phyloP scores from a whole-genome alignment of 2,797 vertebrate species.

The Setipinna tenuifilis region DNA sequence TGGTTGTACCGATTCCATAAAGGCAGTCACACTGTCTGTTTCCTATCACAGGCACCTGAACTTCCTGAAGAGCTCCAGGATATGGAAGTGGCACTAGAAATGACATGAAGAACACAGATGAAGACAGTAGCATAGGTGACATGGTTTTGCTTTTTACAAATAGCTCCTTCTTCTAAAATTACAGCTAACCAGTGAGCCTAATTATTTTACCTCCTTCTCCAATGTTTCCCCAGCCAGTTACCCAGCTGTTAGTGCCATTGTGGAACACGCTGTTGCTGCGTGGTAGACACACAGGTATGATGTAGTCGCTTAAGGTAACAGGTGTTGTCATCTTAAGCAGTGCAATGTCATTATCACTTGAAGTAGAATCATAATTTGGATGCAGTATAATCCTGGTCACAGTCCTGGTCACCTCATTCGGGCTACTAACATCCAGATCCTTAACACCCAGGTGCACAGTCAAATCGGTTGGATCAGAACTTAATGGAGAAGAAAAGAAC shows the following conservation, averaged over 20 bases:
- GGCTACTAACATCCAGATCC: not conserved
- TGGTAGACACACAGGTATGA: not conserved
- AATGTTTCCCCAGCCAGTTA: not conserved
- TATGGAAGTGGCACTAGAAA: slow-evolving; percentile 28
- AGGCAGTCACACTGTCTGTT: slow-evolving; percentile 31
- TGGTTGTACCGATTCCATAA: not conserved
- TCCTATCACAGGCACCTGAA: slow-evolving; percentile 48
- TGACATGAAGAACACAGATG: not conserved
- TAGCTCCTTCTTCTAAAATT: too few species aligned
- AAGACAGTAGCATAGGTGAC: too few species aligned
- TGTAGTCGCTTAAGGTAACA: not conserved
- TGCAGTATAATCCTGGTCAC: not conserved
- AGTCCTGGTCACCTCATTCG: not conserved
- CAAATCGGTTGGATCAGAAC: not conserved
- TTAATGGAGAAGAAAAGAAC: not conserved
- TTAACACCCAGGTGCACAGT: not conserved
- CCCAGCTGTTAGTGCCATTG: not conserved
- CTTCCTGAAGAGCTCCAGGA: slow-evolving; percentile 55
- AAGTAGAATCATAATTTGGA: not conserved
- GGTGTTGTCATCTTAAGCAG: not conserved
- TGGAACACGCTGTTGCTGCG: not conserved
- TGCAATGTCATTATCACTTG: not conserved
- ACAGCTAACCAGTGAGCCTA: not conserved
- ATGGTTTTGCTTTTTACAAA: too few species aligned
- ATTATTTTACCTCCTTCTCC: not conserved